phyloP scores from a whole-genome alignment of 2,888 invertebrate genomes.

The Heliconius charithonia region DNA sequence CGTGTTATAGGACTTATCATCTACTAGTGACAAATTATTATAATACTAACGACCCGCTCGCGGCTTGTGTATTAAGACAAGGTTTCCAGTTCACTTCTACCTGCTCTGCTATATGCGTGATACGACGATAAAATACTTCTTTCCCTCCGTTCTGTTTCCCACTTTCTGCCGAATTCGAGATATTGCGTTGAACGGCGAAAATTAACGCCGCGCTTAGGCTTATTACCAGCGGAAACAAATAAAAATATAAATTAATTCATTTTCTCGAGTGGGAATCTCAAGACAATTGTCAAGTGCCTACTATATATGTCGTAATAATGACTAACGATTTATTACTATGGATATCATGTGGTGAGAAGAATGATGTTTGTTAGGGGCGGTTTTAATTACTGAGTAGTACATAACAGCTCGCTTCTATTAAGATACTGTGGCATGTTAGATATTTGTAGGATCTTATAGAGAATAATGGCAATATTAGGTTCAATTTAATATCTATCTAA shows the following conservation, averaged over 20 bases:
- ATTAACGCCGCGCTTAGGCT: no score
- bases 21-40: background rate
- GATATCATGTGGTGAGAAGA: background rate
- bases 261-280: background rate
- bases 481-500: no score
- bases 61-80: no score
- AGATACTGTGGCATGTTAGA: background rate
- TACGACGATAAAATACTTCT: no score
- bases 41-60: no score
- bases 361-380: constrained; percentile 9
- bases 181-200: no score
- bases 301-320: background rate
- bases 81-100: no score
- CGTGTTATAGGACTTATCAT: constrained; percentile 9
- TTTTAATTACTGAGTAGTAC: constrained; percentile 9
- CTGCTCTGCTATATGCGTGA: no score
- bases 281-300: no score
- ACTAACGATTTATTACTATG: background rate
- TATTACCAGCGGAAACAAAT: background rate
- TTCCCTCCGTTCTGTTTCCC: background rate
- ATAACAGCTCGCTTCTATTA: background rate
- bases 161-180: background rate
- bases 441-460: background rate
- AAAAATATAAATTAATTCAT: background rate
- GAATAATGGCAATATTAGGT: background rate